These are phyloP conservation scores for Melanaphis sacchari DNA, from an alignment of 1,140 invertebrate species.

Conservation along the genomic window DNA sequence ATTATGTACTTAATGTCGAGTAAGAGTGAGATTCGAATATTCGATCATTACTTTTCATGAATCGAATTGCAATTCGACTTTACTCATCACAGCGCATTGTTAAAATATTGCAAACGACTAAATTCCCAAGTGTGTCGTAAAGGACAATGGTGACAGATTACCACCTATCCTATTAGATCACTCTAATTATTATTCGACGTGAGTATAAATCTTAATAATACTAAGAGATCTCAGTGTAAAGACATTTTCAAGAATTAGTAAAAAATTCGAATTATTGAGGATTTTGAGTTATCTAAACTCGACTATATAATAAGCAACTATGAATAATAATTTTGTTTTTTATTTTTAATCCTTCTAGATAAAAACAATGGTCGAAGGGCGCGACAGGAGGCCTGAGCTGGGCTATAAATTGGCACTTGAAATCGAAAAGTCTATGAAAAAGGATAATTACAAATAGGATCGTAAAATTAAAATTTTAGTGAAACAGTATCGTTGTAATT, in stretches of 20 bases:
- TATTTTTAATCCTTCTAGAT: conserved; percentile 68
- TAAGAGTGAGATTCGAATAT: no score
- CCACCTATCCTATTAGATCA: not conserved
- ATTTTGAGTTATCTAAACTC: not conserved
- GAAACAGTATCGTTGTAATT: not conserved
- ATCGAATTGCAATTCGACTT: no score
- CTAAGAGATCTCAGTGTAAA: not conserved
- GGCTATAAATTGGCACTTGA: conserved; percentile 87
- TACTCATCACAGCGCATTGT: no score
- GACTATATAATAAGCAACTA: not conserved
- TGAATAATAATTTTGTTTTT: not conserved
- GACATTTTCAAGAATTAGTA: not conserved
- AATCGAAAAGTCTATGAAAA: conserved; percentile 68
- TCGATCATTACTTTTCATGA: no score
- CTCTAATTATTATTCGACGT: no score
- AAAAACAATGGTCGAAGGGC: conserved; percentile 82
- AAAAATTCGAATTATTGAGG: not conserved
- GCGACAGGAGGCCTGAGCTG: conserved; percentile 83
- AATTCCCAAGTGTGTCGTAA: not conserved
- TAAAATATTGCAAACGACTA: not conserved
- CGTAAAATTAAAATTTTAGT: not conserved
- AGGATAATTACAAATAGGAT: conserved; percentile 30
- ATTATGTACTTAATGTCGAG: no score
- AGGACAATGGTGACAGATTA: not conserved
- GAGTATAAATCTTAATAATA: not conserved